These are phyloP conservation scores for Agriopis leucophaearia DNA, from an alignment of 2,888 invertebrate genomes.

Conservation along the genomic window DNA sequence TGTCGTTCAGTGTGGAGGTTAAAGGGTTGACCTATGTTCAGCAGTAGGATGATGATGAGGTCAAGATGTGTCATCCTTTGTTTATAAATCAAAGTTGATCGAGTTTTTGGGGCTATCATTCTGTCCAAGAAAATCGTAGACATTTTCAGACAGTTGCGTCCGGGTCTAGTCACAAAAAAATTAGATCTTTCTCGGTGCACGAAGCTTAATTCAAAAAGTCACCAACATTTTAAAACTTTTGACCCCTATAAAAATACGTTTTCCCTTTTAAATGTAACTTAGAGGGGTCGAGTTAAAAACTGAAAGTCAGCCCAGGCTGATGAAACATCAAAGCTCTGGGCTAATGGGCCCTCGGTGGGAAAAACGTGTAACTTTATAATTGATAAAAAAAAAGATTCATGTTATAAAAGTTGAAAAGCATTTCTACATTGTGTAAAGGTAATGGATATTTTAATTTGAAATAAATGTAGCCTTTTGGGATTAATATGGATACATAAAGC, in stretches of 20 bases:
- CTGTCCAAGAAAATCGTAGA: no score
- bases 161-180: no score
- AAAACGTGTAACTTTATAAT: constrained; percentile 25
- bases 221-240: constrained; percentile 18
- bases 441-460: constrained; percentile 12
- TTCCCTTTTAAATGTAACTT: constrained; percentile 45
- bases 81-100: no score
- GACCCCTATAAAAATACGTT: constrained; percentile 38
- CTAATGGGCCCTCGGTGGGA: constrained; percentile 53
- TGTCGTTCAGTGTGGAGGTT: no score
- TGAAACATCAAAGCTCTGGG: constrained; percentile 59
- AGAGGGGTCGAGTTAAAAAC: constrained; percentile 52
- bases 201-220: constrained; percentile 10
- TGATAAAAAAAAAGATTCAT: constrained; percentile 22
- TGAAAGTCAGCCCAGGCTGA: constrained; percentile 60
- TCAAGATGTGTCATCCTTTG: no score
- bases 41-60: no score
- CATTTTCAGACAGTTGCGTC: no score
- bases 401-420: constrained; percentile 15
- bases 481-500: background rate
- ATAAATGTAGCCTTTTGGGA: constrained; percentile 7
- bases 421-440: background rate
- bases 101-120: no score
- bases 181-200: background rate
- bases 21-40: no score